phyloP scores from a whole-genome alignment of 2,797 vertebrate species.

The Anolis apletophallus region DNA sequence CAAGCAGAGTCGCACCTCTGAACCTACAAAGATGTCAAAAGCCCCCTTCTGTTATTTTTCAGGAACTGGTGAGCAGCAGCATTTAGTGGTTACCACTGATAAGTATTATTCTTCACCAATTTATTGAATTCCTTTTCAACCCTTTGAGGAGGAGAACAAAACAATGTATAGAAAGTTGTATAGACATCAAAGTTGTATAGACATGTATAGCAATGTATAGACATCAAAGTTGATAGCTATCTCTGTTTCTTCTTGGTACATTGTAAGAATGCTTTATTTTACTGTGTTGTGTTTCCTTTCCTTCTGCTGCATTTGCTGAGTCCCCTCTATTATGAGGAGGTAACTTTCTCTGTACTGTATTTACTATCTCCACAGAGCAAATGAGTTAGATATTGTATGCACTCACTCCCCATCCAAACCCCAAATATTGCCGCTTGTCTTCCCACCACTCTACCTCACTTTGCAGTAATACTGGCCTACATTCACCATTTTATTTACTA shows the following conservation, averaged over 20 bases:
- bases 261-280: neutral
- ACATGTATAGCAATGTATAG: neutral
- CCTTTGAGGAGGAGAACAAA: too few relatives aligned
- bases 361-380: neutral
- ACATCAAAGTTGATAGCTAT: neutral
- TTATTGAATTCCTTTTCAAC: neutral
- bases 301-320: too few relatives aligned
- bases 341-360: neutral
- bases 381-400: too few relatives aligned
- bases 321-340: neutral
- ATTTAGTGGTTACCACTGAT: too few relatives aligned
- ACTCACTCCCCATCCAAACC: neutral
- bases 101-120: too few relatives aligned
- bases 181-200: too few relatives aligned
- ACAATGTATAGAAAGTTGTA: too few relatives aligned
- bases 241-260: too few relatives aligned
- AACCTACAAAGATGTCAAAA: neutral
- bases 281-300: neutral
- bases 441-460: neutral
- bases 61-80: neutral
- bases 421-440: too few relatives aligned
- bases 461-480: neutral
- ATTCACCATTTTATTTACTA: neutral
- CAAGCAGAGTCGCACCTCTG: neutral
- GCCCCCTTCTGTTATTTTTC: neutral